Evolutionary conservation across 2,888 invertebrate species (phyloP).

Genomic region (Diploptera punctata): DNA sequence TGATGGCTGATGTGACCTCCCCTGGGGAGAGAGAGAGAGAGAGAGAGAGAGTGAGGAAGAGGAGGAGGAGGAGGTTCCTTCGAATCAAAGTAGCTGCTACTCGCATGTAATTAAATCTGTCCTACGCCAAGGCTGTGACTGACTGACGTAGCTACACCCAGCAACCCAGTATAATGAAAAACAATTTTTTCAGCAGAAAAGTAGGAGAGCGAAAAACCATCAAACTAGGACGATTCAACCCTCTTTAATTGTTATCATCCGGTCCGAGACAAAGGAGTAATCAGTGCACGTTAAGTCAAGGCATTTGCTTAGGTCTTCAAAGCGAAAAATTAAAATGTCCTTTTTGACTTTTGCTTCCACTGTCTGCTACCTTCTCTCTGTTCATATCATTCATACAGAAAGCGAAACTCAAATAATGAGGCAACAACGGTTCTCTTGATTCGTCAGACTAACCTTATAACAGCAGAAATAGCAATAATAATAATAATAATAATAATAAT

Average conservation of each 20-base stretch:
- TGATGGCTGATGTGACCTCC: conserved; percentile 29
- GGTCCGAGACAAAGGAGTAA: background rate
- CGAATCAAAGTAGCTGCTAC: conserved; percentile 28
- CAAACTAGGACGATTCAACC: conserved; percentile 3
- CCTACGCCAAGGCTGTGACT: conserved; percentile 19
- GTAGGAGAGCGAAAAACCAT: conserved; percentile 8
- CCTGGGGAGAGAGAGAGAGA: background rate
- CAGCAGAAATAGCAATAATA: too few relatives aligned
- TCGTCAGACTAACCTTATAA: too few relatives aligned
- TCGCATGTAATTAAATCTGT: conserved; percentile 31
- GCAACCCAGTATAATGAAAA: conserved; percentile 54
- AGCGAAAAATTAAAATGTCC: too few relatives aligned
- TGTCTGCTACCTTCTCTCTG: too few relatives aligned
- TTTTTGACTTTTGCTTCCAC: too few relatives aligned
- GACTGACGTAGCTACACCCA: conserved; percentile 17
- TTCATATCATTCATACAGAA: too few relatives aligned
- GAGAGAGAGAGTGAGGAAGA: background rate
- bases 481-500: too few relatives aligned
- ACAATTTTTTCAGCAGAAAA: conserved; percentile 53
- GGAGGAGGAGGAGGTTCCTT: background rate
- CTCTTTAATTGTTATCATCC: conserved; percentile 22
- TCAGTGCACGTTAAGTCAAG: background rate
- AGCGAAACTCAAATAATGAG: too few relatives aligned
- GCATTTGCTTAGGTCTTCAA: background rate
- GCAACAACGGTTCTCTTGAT: too few relatives aligned